Conservation (phyloP, 2,888 invertebrate genomes). For the Idaea dimidiata region DNA sequence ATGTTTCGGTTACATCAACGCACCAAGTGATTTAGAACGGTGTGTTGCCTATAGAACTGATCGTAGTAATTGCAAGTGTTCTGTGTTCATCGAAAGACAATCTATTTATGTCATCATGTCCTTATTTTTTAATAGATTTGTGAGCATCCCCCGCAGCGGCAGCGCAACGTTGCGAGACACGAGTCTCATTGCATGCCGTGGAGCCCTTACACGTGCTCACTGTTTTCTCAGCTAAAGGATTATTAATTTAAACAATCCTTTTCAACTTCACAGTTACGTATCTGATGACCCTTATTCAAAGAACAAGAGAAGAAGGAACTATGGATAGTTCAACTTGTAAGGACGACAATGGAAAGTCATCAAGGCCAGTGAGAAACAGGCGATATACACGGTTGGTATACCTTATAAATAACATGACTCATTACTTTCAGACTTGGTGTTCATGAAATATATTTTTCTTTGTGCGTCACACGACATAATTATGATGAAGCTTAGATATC, state of each 20-base stretch:
- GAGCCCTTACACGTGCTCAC: constrained; percentile 71
- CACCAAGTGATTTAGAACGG: constrained; percentile 46
- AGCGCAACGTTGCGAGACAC: constrained; percentile 60
- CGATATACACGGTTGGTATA: constrained; percentile 84
- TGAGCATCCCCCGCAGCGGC: constrained; percentile 76
- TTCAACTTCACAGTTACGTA: constrained; percentile 31
- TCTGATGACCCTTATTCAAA: constrained; percentile 71
- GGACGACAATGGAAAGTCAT: constrained; percentile 72
- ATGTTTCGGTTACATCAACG: constrained; percentile 79
- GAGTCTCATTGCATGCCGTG: constrained; percentile 65
- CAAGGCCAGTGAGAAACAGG: constrained; percentile 85
- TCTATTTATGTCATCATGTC: constrained; percentile 80
- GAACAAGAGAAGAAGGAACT: constrained; percentile 44
- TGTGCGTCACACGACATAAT: constrained; percentile 60
- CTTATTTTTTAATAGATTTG: constrained; percentile 80
- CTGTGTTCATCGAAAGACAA: constrained; percentile 60
- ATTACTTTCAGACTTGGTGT: constrained; percentile 56
- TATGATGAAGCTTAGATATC: constrained; percentile 1
- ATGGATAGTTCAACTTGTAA: constrained; percentile 64
- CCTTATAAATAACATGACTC: constrained; percentile 60
- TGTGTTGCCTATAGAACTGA: constrained; percentile 57
- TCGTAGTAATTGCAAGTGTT: constrained; percentile 54
- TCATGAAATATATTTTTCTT: constrained; percentile 59
- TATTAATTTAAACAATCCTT: constrained; percentile 25
- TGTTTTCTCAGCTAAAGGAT: constrained; percentile 33